Percentiles rank a stretch among this genome's conserved stretches.
Conservation (phyloP, 2,113 vertebrate genomes). For the Elanus axillaris region DNA sequence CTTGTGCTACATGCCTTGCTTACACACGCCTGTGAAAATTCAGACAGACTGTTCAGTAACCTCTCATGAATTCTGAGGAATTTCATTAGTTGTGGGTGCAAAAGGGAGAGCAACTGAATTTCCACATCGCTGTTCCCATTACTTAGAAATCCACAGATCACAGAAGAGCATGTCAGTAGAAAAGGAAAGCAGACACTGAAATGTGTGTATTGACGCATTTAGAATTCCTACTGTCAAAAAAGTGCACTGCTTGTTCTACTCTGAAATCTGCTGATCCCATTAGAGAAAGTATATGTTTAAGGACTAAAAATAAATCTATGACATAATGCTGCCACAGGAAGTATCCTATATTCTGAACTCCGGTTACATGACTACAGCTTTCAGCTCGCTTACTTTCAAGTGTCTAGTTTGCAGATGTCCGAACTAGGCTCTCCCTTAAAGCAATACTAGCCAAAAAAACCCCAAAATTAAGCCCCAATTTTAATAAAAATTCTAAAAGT, state of each 20-base stretch:
- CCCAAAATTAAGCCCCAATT: neutral
- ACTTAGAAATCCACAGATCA: neutral
- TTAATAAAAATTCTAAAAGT: neutral
- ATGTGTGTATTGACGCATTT: neutral
- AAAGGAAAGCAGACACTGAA: neutral
- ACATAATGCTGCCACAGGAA: slow-evolving; percentile 26
- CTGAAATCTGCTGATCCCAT: neutral
- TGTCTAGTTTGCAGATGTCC: neutral
- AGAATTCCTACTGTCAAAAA: neutral
- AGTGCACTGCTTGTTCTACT: neutral
- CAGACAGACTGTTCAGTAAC: neutral
- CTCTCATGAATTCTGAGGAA: neutral
- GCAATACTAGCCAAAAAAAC: neutral
- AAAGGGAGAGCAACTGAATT: neutral
- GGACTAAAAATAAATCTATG: slow-evolving; percentile 37
- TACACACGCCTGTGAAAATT: neutral
- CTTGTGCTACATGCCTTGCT: neutral
- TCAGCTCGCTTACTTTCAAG: neutral
- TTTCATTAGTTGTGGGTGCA: neutral
- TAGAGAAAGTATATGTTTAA: neutral
- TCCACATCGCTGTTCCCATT: neutral
- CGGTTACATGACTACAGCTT: neutral
- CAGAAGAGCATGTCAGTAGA: neutral
- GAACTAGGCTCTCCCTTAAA: neutral
- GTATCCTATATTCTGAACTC: slow-evolving; percentile 7